phyloP scores from a whole-genome alignment of 2,888 invertebrate genomes.

The Papilio gigon region DNA sequence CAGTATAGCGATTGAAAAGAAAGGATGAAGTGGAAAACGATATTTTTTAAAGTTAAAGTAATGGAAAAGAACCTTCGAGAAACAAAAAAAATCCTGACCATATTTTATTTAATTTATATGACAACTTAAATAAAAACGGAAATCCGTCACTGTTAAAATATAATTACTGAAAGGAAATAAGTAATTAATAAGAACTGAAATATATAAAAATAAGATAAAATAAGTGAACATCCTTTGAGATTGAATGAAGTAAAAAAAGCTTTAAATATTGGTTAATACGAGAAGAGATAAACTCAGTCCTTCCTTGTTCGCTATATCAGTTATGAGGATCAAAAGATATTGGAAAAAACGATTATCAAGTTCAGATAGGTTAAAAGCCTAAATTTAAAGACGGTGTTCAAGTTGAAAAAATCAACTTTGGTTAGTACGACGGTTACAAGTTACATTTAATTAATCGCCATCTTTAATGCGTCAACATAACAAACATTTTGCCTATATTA shows the following conservation, averaged over 20 bases:
- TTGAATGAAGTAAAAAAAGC: neutral
- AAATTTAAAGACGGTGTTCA: no score
- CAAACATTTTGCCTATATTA: no score
- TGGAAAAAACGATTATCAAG: neutral
- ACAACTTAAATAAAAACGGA: neutral
- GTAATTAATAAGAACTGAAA: neutral
- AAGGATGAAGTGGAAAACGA: neutral
- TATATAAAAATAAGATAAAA: neutral
- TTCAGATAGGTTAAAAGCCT: no score
- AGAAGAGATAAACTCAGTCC: neutral
- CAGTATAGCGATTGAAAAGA: neutral
- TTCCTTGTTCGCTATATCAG: neutral
- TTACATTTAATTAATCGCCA: no score
- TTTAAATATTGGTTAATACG: neutral
- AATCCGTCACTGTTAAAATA: neutral
- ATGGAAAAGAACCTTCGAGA: neutral
- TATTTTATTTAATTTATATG: neutral
- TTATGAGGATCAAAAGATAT: neutral
- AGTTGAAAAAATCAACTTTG: no score
- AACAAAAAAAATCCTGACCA: neutral
- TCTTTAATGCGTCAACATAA: no score
- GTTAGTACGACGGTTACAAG: no score
- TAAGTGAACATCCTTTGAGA: neutral
- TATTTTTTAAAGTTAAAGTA: neutral
- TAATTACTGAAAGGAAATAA: conserved; percentile 1